These are phyloP conservation scores for Hemibagrus guttatus DNA, from an alignment of 2,797 vertebrate genomes.

Conservation along the genomic window DNA sequence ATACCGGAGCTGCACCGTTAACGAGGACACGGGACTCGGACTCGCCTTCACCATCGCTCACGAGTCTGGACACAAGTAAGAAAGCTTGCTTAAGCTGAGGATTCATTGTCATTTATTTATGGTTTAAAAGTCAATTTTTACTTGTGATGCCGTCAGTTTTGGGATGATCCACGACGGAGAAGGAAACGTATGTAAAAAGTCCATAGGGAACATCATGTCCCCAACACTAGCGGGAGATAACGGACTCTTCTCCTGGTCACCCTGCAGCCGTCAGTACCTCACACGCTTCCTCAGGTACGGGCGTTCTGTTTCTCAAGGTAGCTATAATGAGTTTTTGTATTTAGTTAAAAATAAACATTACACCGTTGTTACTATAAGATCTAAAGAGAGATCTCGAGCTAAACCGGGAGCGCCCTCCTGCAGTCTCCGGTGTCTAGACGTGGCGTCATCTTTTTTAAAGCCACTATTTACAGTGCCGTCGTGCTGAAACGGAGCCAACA, in stretches of 20 bases:
- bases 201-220: constrained; percentile 92
- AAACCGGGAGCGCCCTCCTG: background rate
- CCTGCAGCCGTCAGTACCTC: constrained; percentile 90
- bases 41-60: constrained; percentile 91
- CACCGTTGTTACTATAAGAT: background rate
- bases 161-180: constrained; percentile 94
- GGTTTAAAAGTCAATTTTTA: background rate
- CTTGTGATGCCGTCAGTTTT: constrained; percentile 72
- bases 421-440: constrained; percentile 50
- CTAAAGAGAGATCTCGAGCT: constrained; percentile 14
- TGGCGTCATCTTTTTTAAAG: constrained; percentile 55
- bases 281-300: constrained; percentile 85
- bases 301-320: background rate
- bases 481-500: constrained; percentile 52
- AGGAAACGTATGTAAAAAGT: constrained; percentile 90
- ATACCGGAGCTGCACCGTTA: constrained; percentile 88
- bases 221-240: constrained; percentile 89
- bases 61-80: constrained; percentile 93
- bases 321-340: background rate
- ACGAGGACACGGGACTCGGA: constrained; percentile 88
- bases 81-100: rapidly evolving
- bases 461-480: constrained; percentile 41
- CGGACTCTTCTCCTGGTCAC: constrained; percentile 90
- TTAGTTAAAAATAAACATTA: background rate
- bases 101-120: no score